Conservation (phyloP, 2,797 vertebrate genomes). For the Eidolon dupreanum region DNA sequence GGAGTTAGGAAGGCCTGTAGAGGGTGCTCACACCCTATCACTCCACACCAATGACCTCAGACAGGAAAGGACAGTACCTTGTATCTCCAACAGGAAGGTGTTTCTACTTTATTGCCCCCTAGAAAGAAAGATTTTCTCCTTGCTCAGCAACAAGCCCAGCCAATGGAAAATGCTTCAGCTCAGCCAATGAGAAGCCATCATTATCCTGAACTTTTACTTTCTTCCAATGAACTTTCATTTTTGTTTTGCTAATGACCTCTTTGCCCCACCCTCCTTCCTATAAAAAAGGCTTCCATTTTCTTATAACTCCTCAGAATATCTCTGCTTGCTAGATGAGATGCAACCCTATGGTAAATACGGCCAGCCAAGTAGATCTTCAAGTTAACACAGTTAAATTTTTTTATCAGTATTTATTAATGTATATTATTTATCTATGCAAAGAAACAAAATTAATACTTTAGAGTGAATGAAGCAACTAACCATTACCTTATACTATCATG, state of each 20-base stretch:
- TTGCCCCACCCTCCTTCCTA: neutral
- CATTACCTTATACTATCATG: neutral
- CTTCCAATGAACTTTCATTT: neutral
- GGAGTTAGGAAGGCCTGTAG: neutral
- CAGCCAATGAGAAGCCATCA: neutral
- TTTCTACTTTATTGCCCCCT: neutral
- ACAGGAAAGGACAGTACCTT: neutral
- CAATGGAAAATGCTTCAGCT: neutral
- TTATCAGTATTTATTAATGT: neutral
- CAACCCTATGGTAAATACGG: neutral
- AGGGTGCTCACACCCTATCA: neutral
- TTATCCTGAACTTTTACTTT: neutral
- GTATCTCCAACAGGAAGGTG: neutral
- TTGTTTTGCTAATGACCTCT: neutral
- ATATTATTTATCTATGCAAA: neutral
- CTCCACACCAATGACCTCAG: neutral
- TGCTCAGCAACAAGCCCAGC: neutral
- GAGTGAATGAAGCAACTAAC: neutral
- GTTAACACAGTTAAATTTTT: neutral
- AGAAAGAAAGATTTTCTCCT: neutral
- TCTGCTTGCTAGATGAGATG: neutral
- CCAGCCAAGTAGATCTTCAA: neutral
- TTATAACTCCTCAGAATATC: neutral
- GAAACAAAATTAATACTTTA: neutral
- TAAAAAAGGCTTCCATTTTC: neutral